Conservation (phyloP, 2,888 invertebrate genomes). For the Pristionchus japonicus region DNA sequence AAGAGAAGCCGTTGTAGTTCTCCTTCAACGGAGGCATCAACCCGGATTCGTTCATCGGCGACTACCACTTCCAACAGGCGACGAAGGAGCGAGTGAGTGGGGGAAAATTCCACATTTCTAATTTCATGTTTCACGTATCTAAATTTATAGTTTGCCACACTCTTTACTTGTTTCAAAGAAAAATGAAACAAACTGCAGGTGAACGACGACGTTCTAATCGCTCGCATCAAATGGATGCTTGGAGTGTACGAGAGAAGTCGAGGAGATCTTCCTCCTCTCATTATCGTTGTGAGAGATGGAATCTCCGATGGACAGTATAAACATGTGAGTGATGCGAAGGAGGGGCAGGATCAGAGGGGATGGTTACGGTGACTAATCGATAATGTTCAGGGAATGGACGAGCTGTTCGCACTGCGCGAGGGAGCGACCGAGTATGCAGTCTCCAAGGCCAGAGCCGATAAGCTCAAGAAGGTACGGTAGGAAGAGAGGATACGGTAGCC, state of each 20-base stretch:
- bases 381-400: conserved; percentile 46
- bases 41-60: conserved; percentile 54
- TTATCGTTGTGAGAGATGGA: conserved; percentile 58
- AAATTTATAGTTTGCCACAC: neutral
- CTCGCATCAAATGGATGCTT: conserved; percentile 54
- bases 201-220: conserved; percentile 47
- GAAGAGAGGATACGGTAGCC: neutral
- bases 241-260: conserved; percentile 41
- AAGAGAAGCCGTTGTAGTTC: conserved; percentile 55
- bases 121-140: neutral
- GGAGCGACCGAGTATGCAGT: conserved; percentile 49
- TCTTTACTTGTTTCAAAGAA: neutral
- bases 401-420: conserved; percentile 51
- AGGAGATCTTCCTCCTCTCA: conserved; percentile 48
- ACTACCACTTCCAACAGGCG: conserved; percentile 57
- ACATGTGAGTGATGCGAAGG: conserved; percentile 48
- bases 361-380: neutral
- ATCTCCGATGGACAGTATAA: conserved; percentile 60
- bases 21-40: conserved; percentile 54
- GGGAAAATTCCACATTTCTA: no score
- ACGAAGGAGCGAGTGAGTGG: conserved; percentile 48
- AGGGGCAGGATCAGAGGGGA: neutral
- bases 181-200: no score
- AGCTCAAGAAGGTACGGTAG: neutral
- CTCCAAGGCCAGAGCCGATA: neutral